phyloP scores from a whole-genome alignment of 2,797 vertebrate species.

The Sandelia bainsii region DNA sequence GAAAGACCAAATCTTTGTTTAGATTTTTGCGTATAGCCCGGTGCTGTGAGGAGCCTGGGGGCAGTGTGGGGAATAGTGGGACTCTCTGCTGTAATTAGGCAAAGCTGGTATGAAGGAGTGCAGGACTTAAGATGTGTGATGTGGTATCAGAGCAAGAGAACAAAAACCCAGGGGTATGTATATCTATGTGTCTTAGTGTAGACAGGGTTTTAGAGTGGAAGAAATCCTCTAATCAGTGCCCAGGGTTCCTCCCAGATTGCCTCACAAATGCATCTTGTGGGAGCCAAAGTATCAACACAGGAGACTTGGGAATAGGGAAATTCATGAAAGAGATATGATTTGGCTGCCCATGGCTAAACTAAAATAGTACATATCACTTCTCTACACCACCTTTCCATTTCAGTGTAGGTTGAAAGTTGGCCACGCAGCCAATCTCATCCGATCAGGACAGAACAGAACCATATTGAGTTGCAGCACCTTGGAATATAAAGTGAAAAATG shows the following conservation, averaged over 20 bases:
- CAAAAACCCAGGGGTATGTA: conserved; percentile 51
- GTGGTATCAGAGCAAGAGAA: conserved; percentile 67
- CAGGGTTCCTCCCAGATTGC: conserved; percentile 52
- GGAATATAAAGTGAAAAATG: conserved; percentile 53
- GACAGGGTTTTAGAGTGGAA: conserved; percentile 45
- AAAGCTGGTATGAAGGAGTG: conserved; percentile 60
- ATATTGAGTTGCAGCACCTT: conserved; percentile 40
- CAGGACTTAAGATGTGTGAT: conserved; percentile 67
- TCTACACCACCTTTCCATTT: conserved; percentile 30
- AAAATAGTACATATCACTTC: conserved; percentile 24
- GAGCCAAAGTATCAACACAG: conserved; percentile 45
- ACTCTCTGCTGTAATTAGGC: conserved; percentile 73
- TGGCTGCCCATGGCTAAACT: conserved; percentile 23
- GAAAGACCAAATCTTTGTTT: conserved; percentile 75
- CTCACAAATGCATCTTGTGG: conserved; percentile 55
- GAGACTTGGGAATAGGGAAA: conserved; percentile 29
- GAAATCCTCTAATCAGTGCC: conserved; percentile 60
- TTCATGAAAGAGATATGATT: conserved; percentile 50
- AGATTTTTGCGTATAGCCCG: conserved; percentile 62
- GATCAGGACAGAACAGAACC: conserved; percentile 35
- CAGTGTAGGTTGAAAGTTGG: conserved; percentile 45
- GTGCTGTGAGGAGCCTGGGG: conserved; percentile 56
- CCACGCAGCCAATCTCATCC: conserved; percentile 33
- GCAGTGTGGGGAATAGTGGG: conserved; percentile 57
- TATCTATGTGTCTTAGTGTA: conserved; percentile 26